Conservation (phyloP, 2,888 invertebrate species). For the Miltochrista miniata region DNA sequence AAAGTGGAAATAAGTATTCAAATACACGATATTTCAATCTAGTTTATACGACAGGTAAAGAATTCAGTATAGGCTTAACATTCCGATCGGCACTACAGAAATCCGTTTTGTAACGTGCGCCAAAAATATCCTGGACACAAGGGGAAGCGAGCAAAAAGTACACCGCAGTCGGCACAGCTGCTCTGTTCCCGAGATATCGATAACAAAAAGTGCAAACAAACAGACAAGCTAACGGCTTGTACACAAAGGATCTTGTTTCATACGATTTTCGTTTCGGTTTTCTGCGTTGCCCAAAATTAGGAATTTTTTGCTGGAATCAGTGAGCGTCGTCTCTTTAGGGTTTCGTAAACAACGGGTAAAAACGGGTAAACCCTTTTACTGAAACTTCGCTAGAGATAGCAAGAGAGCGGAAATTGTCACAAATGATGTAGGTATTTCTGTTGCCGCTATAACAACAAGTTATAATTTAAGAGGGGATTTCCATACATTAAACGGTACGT, state of each 20-base stretch:
- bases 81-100: conserved; percentile 27
- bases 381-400: too few relatives aligned
- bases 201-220: conserved; percentile 69
- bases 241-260: conserved; percentile 44
- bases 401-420: too few relatives aligned
- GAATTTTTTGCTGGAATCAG: not conserved
- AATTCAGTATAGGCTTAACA: conserved; percentile 9
- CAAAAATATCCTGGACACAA: conserved; percentile 45
- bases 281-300: conserved; percentile 19
- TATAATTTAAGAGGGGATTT: too few relatives aligned
- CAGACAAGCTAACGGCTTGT: conserved; percentile 57
- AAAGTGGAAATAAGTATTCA: too few relatives aligned
- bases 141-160: conserved; percentile 47
- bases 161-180: conserved; percentile 60
- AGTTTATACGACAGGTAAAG: not conserved
- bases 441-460: too few relatives aligned
- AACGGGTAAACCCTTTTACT: too few relatives aligned
- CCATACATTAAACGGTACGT: too few relatives aligned
- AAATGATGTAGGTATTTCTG: too few relatives aligned
- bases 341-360: too few relatives aligned
- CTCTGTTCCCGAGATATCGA: conserved; percentile 73
- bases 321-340: too few relatives aligned
- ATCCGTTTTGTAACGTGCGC: conserved; percentile 34
- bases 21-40: not conserved
- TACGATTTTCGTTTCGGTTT: conserved; percentile 24